phyloP scores from a whole-genome alignment of 2,113 vertebrate species.

The Prochilodus magdalenae region DNA sequence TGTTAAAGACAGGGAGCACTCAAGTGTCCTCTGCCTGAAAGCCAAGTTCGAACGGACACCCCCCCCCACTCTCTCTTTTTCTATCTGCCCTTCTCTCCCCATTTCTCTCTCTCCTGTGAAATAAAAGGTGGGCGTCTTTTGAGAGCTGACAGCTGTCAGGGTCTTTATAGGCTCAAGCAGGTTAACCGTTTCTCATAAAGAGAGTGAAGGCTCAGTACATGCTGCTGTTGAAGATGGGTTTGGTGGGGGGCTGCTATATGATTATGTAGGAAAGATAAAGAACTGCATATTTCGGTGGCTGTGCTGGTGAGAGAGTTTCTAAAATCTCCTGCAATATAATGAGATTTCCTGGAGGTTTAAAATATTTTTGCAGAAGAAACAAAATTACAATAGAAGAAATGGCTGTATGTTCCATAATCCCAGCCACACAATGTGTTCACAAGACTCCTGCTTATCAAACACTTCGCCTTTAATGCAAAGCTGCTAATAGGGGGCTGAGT shows the following conservation, averaged over 20 bases:
- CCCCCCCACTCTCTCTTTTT: conserved; percentile 7
- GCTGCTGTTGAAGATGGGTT: conserved; percentile 19
- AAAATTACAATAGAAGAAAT: neutral
- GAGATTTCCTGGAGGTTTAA: neutral
- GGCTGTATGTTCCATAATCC: no score
- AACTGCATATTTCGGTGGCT: neutral
- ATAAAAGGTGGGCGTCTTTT: conserved; percentile 54
- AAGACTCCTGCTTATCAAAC: neutral
- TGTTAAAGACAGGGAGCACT: conserved; percentile 50
- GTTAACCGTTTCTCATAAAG: conserved; percentile 50
- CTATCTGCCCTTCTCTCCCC: neutral
- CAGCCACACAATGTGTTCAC: no score
- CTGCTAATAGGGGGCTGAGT: no score
- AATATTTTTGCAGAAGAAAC: neutral
- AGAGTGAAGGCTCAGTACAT: conserved; percentile 22
- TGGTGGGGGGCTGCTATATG: neutral
- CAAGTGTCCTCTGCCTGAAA: conserved; percentile 52
- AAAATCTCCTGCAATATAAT: neutral
- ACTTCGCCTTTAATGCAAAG: neutral
- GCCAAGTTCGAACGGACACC: conserved; percentile 35
- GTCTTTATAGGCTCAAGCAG: conserved; percentile 45
- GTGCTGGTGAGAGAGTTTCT: neutral
- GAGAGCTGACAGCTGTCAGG: conserved; percentile 56
- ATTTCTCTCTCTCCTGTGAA: conserved; percentile 40
- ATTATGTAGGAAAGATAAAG: conserved; percentile 12